phyloP scores from a whole-genome alignment of 2,888 invertebrate genomes.

The Pimpla rufipes region DNA sequence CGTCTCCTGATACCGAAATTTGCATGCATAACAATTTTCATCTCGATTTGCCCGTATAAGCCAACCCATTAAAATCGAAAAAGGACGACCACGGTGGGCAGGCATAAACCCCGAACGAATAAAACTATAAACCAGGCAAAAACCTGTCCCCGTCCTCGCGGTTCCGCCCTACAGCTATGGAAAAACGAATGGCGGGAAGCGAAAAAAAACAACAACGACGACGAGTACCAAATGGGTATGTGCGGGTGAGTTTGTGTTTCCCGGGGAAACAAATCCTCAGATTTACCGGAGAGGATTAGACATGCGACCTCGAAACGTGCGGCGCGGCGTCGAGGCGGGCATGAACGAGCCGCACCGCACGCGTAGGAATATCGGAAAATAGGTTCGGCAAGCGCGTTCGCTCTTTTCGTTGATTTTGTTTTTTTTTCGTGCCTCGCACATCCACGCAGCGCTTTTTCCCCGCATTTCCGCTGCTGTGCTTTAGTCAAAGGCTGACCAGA shows the following conservation, averaged over 20 bases:
- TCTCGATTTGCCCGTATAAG: neutral
- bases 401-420: slow-evolving; percentile 40
- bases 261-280: slow-evolving; percentile 57
- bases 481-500: neutral
- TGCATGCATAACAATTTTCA: neutral
- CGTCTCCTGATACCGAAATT: neutral
- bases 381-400: slow-evolving; percentile 26
- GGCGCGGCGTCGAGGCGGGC: neutral
- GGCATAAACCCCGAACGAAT: slow-evolving; percentile 9
- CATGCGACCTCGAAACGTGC: slow-evolving; percentile 33
- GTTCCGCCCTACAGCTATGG: neutral
- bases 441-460: neutral
- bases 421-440: neutral
- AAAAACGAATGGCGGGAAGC: slow-evolving; percentile 13
- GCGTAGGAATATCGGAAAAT: slow-evolving; percentile 42
- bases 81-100: neutral
- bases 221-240: slow-evolving; percentile 10
- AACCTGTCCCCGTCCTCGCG: neutral
- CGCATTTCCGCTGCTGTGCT: neutral
- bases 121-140: slow-evolving; percentile 23
- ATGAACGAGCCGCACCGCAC: slow-evolving; percentile 1
- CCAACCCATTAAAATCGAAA: slow-evolving; percentile 18
- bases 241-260: slow-evolving; percentile 35
- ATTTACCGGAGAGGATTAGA: slow-evolving; percentile 65
- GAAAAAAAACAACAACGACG: slow-evolving; percentile 15